A percentile compares a stretch with the other conserved stretches of the same genome.
These are phyloP conservation scores for Ormyrus nitidulus DNA, from an alignment of 2,888 invertebrate genomes.

Conservation along the genomic window DNA sequence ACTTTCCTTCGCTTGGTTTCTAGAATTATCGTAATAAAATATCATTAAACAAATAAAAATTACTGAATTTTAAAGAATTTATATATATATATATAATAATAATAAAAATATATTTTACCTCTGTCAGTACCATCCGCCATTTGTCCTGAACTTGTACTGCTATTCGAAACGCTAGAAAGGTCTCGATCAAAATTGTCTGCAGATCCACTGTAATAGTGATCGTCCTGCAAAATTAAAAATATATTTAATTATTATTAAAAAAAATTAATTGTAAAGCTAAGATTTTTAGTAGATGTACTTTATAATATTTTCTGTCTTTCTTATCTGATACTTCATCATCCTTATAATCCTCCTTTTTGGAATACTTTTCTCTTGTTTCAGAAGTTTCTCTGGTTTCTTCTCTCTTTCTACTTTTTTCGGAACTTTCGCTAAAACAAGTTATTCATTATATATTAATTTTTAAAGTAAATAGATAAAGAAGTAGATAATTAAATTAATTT, in stretches of 20 bases:
- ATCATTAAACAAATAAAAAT: slow-evolving; percentile 14
- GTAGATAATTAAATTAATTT: too few relatives aligned
- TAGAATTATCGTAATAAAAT: slow-evolving; percentile 68
- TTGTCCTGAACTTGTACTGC: slow-evolving; percentile 74
- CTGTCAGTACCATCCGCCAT: slow-evolving; percentile 74
- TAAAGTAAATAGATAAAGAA: too few relatives aligned
- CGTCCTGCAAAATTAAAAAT: slow-evolving; percentile 73
- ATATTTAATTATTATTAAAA: slow-evolving; percentile 14
- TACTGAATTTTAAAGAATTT: too few relatives aligned
- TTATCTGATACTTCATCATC: slow-evolving; percentile 76
- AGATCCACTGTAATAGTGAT: slow-evolving; percentile 75
- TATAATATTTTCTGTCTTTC: slow-evolving; percentile 78
- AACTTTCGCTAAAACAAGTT: slow-evolving; percentile 63
- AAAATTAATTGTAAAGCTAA: slow-evolving; percentile 62
- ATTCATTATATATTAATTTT: too few relatives aligned
- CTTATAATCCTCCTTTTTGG: slow-evolving; percentile 77
- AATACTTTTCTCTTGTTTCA: slow-evolving; percentile 76
- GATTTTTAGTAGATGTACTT: slow-evolving; percentile 76
- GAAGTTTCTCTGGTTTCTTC: slow-evolving; percentile 73
- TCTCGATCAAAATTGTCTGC: slow-evolving; percentile 78
- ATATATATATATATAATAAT: slow-evolving; percentile 19
- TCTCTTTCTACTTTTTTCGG: slow-evolving; percentile 69
- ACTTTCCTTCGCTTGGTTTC: slow-evolving; percentile 91
- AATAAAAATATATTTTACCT: slow-evolving; percentile 74
- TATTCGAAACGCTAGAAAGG: slow-evolving; percentile 77